A percentile compares a stretch with the other conserved stretches of the same genome.
Evolutionary conservation across 2,797 vertebrate genomes (phyloP).

Genomic region (Thalassophryne amazonica): DNA sequence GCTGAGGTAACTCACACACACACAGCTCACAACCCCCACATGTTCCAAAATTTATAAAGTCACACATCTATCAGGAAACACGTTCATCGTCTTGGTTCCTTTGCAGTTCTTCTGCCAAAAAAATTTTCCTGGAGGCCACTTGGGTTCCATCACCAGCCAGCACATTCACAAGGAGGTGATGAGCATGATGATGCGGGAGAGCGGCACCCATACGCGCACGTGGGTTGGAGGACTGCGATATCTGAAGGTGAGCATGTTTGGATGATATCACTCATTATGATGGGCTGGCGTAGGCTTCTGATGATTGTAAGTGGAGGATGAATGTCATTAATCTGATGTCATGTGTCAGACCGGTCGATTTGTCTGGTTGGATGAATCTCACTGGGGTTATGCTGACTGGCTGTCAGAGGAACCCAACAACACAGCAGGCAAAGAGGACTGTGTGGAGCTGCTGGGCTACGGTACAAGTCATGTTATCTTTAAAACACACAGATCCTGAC

Average conservation of each 20-base stretch:
- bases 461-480: slow-evolving; percentile 16
- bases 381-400: slow-evolving; percentile 61
- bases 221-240: slow-evolving; percentile 62
- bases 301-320: background rate
- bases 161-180: slow-evolving; percentile 43
- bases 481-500: background rate
- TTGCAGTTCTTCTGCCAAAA: slow-evolving; percentile 54
- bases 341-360: slow-evolving; percentile 52
- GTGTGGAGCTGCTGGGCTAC: slow-evolving; percentile 41
- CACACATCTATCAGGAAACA: background rate
- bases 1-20: slow-evolving; percentile 42
- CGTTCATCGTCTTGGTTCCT: background rate
- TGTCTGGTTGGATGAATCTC: slow-evolving; percentile 64
- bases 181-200: slow-evolving; percentile 31
- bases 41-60: background rate
- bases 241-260: slow-evolving; percentile 40
- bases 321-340: background rate
- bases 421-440: slow-evolving; percentile 30
- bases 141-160: slow-evolving; percentile 58
- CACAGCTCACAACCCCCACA: no score
- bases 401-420: slow-evolving; percentile 52
- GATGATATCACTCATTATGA: background rate
- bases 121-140: slow-evolving; percentile 40
- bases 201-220: slow-evolving; percentile 14
- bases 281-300: no score